Evolutionary conservation across 2,888 invertebrate species (phyloP).

Genomic region (Lasiommata megera): DNA sequence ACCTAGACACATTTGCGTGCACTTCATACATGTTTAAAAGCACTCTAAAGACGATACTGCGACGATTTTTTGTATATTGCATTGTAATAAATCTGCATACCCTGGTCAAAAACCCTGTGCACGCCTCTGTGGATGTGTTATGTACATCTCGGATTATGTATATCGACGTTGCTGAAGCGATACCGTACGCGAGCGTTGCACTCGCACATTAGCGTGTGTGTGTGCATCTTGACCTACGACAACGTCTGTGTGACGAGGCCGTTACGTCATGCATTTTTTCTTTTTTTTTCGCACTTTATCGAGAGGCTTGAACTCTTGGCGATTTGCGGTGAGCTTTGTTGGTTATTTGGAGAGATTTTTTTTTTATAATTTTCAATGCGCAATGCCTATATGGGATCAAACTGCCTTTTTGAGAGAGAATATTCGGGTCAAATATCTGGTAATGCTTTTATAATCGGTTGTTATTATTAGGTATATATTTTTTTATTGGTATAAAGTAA

Average conservation of each 20-base stretch:
- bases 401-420: no score
- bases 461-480: no score
- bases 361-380: not conserved
- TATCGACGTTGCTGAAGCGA: slow-evolving; percentile 50
- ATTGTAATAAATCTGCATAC: no score
- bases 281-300: slow-evolving; percentile 29
- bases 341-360: slow-evolving; percentile 4
- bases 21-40: no score
- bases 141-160: slow-evolving; percentile 1
- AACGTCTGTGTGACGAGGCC: slow-evolving; percentile 43
- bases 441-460: no score
- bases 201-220: slow-evolving; percentile 42
- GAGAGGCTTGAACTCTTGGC: slow-evolving; percentile 18
- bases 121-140: no score
- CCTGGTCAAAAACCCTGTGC: no score
- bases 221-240: slow-evolving; percentile 50
- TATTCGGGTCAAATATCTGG: no score
- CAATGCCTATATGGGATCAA: not conserved
- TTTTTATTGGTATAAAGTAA: no score
- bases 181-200: slow-evolving; percentile 61
- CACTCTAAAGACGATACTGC: no score
- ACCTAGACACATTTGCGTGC: no score
- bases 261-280: slow-evolving; percentile 58
- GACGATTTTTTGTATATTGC: no score
- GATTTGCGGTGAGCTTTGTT: slow-evolving; percentile 11